Base-by-base conservation (phyloP, 2,113 vertebrate genomes). In the Passer domesticus region DNA sequence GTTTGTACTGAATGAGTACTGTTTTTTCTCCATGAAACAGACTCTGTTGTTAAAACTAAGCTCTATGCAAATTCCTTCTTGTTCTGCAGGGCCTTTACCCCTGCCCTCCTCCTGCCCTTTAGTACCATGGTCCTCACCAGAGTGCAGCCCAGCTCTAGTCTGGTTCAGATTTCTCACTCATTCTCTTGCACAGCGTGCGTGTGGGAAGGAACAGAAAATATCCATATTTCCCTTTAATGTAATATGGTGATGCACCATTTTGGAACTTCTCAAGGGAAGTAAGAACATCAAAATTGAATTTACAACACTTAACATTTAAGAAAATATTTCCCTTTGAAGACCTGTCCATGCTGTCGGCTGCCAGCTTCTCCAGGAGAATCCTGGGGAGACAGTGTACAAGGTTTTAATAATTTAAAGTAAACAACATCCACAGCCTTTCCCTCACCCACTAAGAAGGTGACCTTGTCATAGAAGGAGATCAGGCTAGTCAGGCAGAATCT, bases 271-370 rank as follows among this genome's bases (percentile, higher is more conserved):
- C 28, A 87, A 35, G 33, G 64, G 27, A 86, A 59, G 28, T n/a
- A 83, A 23, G 14, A 46, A 13, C 73, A 39, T 64, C 5, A 62
- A 74, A 70, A 78, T 4, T 41, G n/a, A 23, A 11, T 69, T 89
- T 77, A 30, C n/a, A 59, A 49, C 10, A 21, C 33, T 16, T 43
- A 19, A 56, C 0, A 0, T 6, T 22, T 25, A 76, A 43, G 18
- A n/a, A 78, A 58, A 62, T 72, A 19, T 66, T 80, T 83, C 15
- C 9, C 13, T 76, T 59, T 70, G 46, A 83, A 50, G 10, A 30
- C 6, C 19, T 20, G 28, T 59, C 27, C 23, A n/a, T 39, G 12
- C 24, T 4, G 2, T 67, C 37, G 16, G 44, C 37, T 59, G 37
- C 22, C 44, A 52, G 18, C 23, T 39, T 74, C 52, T 67, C 28